Base-by-base conservation (phyloP, 2,113 vertebrate species). In the Calonectris borealis region DNA sequence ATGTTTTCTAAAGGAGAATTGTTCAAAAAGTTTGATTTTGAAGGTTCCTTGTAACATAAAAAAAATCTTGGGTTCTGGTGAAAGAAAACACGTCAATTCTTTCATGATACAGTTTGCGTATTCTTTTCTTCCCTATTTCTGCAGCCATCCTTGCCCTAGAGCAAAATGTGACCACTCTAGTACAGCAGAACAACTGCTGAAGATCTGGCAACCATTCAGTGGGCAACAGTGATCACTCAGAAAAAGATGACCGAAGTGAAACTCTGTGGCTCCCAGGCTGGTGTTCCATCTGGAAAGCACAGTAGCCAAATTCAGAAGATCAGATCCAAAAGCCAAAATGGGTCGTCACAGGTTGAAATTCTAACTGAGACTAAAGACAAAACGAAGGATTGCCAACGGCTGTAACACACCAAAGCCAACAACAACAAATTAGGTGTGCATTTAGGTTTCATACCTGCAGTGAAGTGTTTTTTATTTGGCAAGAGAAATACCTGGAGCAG, bases 391-490 rank as follows among this genome's bases (percentile, higher is more conserved):
- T 78, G 86, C 83, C 83, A 92, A 29, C 0, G 18, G 92, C 92
- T 80, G 55, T 36, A n/a, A 65, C 62, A 81, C 26, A 40, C 11
- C 83, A 1, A 49, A 86, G 85, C 75, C 94, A 93, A 80, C 79
- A 62, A 0, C 57, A 95, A 75, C 80, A 88, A 29, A 11, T 40
- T 3, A 78, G 84, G 44, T 38, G 84, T 65, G 90, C 5, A 5
- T 83, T 94, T 75, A 1, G 71, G 48, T 75, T 71, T 66, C 90
- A 17, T 85, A 95, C 86, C 92, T 95, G 73, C 65, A 14, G 65
- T 10, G 54, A 60, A 73, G 65, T 6, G 70, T 34, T 5, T 42
- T 94, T 93, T 34, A 16, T 76, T 91, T 96, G 91, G 86, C 70
- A 42, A 85, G 65, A 87, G 62, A 57, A 83, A 10, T 12, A 46